Conservation (phyloP, 2,113 vertebrate species). For the Bagarius yarrelli region DNA sequence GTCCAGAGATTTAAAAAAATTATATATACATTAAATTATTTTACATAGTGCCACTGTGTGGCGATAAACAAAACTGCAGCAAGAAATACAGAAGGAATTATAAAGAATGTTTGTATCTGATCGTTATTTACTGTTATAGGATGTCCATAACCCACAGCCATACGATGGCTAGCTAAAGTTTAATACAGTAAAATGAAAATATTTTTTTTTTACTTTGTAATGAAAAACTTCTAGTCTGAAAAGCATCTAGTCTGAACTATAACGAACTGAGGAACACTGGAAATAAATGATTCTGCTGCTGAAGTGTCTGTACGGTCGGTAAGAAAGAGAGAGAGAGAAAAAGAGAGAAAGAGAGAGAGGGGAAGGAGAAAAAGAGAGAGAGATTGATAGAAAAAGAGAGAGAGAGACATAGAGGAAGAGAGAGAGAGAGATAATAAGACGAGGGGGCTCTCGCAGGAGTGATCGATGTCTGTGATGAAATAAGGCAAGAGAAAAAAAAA, state of each 20-base stretch:
- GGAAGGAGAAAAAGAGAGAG: slow-evolving; percentile 1
- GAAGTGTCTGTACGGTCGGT: not conserved
- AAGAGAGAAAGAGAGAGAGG: not conserved
- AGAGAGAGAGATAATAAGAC: slow-evolving; percentile 6
- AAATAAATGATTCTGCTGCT: slow-evolving; percentile 2
- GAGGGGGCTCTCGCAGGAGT: slow-evolving; percentile 26
- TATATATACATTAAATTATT: not conserved
- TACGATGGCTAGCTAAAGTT: not conserved
- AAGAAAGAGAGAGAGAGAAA: slow-evolving; percentile 1
- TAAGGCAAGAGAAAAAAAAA: slow-evolving; percentile 28
- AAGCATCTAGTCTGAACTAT: no score
- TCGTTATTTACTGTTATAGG: not conserved
- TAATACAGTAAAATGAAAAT: no score
- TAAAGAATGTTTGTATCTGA: not conserved
- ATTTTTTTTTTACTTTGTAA: no score
- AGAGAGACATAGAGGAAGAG: slow-evolving; percentile 25
- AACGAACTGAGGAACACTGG: not conserved
- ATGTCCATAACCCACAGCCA: not conserved
- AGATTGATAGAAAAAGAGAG: slow-evolving; percentile 8
- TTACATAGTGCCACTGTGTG: not conserved
- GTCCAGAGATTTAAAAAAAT: not conserved
- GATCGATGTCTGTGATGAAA: slow-evolving; percentile 59
- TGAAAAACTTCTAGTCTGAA: no score
- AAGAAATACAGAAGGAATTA: not conserved
- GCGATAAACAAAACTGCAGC: not conserved